Evolutionary conservation across 2,888 invertebrate genomes (phyloP).

Genomic region (Idaea biselata): DNA sequence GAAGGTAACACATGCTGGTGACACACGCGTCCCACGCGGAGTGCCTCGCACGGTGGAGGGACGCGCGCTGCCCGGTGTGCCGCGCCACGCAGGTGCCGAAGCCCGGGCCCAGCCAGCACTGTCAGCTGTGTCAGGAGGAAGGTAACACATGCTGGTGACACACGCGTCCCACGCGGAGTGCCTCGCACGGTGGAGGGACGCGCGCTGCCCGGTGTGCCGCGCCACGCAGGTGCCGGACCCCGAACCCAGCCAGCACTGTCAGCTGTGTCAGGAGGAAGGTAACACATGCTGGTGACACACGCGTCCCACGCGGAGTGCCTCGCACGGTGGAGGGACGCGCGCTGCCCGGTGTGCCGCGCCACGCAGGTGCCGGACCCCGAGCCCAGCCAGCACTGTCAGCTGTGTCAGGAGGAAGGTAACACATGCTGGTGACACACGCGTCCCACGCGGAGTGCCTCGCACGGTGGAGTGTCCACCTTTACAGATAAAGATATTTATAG

Average conservation of each 20-base stretch:
- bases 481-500: no score
- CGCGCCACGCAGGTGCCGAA: constrained; percentile 93
- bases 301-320: constrained; percentile 98
- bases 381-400: constrained; percentile 14
- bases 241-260: constrained; percentile 13
- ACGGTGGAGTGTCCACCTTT: no score
- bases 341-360: constrained; percentile 98
- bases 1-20: neutral
- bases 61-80: constrained; percentile 98
- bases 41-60: constrained; percentile 97
- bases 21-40: constrained; percentile 98
- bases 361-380: constrained; percentile 89
- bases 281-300: constrained; percentile 83
- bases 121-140: constrained; percentile 5
- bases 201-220: constrained; percentile 98
- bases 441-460: constrained; percentile 97
- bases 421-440: constrained; percentile 87
- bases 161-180: constrained; percentile 99
- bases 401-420: neutral
- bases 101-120: constrained; percentile 47
- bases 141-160: constrained; percentile 57
- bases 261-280: neutral
- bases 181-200: constrained; percentile 97
- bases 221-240: constrained; percentile 92
- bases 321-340: constrained; percentile 97